Evolutionary conservation across 2,797 vertebrate genomes (phyloP), one percentile per base, ranked within the genome.

Genomic region (Heteromormyrus szaboi): DNA sequence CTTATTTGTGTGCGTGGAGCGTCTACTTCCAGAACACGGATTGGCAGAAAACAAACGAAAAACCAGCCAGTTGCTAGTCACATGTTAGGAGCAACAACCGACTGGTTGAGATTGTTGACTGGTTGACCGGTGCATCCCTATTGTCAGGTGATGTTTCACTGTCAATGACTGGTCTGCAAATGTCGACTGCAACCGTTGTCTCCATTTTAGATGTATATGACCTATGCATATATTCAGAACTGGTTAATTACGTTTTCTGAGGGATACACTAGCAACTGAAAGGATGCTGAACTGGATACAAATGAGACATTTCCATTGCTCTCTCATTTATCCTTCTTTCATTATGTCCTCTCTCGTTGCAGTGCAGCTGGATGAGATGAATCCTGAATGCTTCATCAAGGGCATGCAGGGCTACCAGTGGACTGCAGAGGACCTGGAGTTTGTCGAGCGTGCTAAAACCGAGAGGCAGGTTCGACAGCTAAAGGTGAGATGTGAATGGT

Each of bases 361-460:
- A 53, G 89, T 86, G 41, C 72, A 87, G 25, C 17, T 72, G 29
- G 89, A 88, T 56, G 72, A 91, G 41, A 88, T 56, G 0, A 90
- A 90, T 3, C 79, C 92, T 0, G 88, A 91, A 1, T 88, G 89
- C n/a, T 91, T 96, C 91, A 91, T 96, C 81, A 94, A 90, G 88
- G 94, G 95, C 25, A 95, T 96, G 96, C 93, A 91, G 89, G 93
- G 93, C 0, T 96, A 95, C 33, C 88, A 90, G 59, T 91, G 92
- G 86, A 95, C 92, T 0, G 19, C 46, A 0, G 83, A 65, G 0
- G 95, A 97, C 90, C 83, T 94, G 90, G 93, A 95, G 53, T 97
- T 95, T 41, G 93, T 95, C 1, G 88, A 92, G 53, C 92, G 90
- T 12, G 89, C 94, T 85, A 92, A 91, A 72, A 89, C 90, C 1